These are phyloP conservation scores for Urechis unicinctus DNA, from an alignment of 2,888 invertebrate genomes.

Conservation along the genomic window DNA sequence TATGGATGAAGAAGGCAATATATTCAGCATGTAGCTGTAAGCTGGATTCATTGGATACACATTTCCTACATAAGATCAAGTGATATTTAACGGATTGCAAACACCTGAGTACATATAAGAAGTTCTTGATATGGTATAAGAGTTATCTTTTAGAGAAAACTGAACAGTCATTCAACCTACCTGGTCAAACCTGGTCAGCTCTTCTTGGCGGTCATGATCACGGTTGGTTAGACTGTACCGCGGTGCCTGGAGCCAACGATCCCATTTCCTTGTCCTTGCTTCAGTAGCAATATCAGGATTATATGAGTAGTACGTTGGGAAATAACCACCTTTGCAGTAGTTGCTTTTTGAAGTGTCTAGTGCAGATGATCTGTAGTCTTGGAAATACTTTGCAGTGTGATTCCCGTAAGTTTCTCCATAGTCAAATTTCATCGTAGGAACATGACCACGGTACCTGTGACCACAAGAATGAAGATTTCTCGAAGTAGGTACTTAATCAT, in stretches of 20 bases:
- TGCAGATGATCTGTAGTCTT: slow-evolving; percentile 46
- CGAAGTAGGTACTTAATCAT: too few relatives aligned
- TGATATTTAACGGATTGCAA: too few relatives aligned
- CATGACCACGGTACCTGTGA: slow-evolving; percentile 47
- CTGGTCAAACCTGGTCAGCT: neutral
- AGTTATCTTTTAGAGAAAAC: too few relatives aligned
- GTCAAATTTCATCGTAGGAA: slow-evolving; percentile 49
- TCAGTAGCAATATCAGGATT: slow-evolving; percentile 48
- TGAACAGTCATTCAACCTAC: too few relatives aligned
- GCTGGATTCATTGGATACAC: too few relatives aligned
- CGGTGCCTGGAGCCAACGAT: slow-evolving; percentile 43
- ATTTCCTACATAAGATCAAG: too few relatives aligned
- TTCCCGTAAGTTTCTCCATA: slow-evolving; percentile 52
- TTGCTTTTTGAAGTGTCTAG: slow-evolving; percentile 43
- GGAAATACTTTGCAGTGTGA: slow-evolving; percentile 49
- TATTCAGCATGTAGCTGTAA: too few relatives aligned
- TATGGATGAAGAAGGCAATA: too few relatives aligned
- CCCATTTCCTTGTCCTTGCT: slow-evolving; percentile 39
- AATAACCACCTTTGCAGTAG: slow-evolving; percentile 45
- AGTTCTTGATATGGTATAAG: too few relatives aligned
- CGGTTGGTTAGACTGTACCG: slow-evolving; percentile 43
- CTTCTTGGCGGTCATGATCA: slow-evolving; percentile 33
- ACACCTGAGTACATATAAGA: too few relatives aligned
- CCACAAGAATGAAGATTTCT: too few relatives aligned
- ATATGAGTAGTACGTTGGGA: slow-evolving; percentile 49